Base-by-base conservation (phyloP, 2,113 vertebrate genomes). In the Stigmatopora argus region DNA sequence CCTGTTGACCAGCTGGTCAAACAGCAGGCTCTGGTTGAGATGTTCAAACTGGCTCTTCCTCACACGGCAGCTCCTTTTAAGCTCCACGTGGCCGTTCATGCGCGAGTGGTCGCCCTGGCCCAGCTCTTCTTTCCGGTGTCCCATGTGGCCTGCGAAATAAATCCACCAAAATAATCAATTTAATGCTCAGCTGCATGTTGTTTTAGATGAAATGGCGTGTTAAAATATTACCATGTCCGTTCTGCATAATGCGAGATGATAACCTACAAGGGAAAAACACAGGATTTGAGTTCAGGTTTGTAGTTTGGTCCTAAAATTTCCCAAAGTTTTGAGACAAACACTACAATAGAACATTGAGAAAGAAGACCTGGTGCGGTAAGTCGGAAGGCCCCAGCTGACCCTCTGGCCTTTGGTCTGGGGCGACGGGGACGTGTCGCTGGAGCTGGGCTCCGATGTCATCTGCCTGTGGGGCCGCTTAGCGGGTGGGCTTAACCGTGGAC, bases 1-100 rank as follows among this genome's bases (percentile, higher is more conserved):
- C 95, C 97, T 99, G 92, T 99, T 99, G 80, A 99, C 96, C 80
- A 99, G 93, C 83, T 97, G 96, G 90, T 99, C 97, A 87, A 99
- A 99, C 78, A 99, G 92, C 83, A 97, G 91, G 90, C 95, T 98
- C 86, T 99, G 97, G 89, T 99, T 98, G 86, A 99, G 93, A 71
- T 94, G 96, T 89, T 96, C 94, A 84, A 98, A 99, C 83, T 93
- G 92, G 90, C 94, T 98, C 91, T 97, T 98, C 87, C 90, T 95
- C 79, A 94, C 93, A 70, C 93, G 91, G 84, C 94, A 95, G 86
- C 95, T 97, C 90, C 95, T 95, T 90, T 96, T 94, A 84, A 95
- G 92, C 90, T 96, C 94, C 87, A 95, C 93, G 65, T 94, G 94
- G 80, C 96, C 96, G 64, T 98, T 99, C 91, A 99, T 95, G 83